Evolutionary conservation across 2,888 invertebrate species (phyloP).

Genomic region (Clostera curtula): DNA sequence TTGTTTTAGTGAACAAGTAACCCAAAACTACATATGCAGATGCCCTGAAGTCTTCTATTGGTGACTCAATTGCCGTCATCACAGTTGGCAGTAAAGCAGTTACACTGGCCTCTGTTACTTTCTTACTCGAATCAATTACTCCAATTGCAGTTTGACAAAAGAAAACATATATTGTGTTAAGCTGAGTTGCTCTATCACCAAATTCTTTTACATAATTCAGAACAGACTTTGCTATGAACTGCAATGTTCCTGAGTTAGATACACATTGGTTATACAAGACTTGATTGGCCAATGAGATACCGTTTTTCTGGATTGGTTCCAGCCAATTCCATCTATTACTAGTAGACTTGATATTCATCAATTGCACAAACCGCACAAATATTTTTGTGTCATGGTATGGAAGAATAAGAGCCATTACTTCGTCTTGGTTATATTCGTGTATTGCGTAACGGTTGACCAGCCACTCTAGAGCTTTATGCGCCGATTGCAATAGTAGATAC

Average conservation of each 20-base stretch:
- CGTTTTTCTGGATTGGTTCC: constrained; percentile 80
- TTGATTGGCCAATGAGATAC: constrained; percentile 82
- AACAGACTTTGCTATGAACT: constrained; percentile 44
- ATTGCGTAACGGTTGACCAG: constrained; percentile 91
- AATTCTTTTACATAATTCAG: constrained; percentile 73
- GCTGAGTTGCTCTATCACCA: constrained; percentile 70
- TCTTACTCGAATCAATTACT: constrained; percentile 74
- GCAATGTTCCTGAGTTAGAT: constrained; percentile 50
- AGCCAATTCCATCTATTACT: constrained; percentile 87
- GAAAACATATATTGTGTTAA: constrained; percentile 86
- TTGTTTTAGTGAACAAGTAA: constrained; percentile 79
- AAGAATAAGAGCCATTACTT: constrained; percentile 85
- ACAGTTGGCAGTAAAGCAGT: constrained; percentile 81
- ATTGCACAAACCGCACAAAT: constrained; percentile 87
- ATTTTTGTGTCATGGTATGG: constrained; percentile 96
- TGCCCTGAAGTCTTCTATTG: constrained; percentile 81
- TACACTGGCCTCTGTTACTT: constrained; percentile 78
- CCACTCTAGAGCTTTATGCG: constrained; percentile 96
- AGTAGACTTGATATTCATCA: constrained; percentile 77
- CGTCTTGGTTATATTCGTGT: constrained; percentile 90
- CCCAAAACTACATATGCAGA: constrained; percentile 84
- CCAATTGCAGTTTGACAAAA: constrained; percentile 85
- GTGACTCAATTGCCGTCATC: constrained; percentile 80
- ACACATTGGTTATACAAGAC: constrained; percentile 83
- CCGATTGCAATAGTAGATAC: constrained; percentile 87